Evolutionary conservation across 2,113 vertebrate species (phyloP).

Genomic region (Symphodus melops): DNA sequence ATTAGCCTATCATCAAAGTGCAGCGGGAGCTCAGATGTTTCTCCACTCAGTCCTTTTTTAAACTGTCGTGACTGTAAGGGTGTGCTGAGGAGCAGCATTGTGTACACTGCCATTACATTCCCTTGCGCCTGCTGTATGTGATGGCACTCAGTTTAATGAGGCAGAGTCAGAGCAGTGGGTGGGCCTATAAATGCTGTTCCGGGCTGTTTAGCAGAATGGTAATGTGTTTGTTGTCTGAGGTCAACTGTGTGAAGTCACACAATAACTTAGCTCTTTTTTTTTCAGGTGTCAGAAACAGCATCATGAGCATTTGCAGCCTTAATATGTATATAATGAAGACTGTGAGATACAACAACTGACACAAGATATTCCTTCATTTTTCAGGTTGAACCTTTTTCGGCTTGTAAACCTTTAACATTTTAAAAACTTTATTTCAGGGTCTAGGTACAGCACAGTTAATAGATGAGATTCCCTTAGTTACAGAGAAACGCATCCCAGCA

Average conservation of each 20-base stretch:
- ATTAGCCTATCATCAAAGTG: slow-evolving; percentile 9
- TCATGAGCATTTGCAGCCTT: background rate
- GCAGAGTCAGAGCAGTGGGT: background rate
- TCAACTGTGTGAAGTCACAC: slow-evolving; percentile 20
- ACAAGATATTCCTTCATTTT: too few species aligned
- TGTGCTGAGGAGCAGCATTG: slow-evolving; percentile 1
- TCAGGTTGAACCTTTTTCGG: too few species aligned
- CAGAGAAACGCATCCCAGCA: background rate
- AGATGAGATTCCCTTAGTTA: background rate
- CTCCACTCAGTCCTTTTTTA: background rate
- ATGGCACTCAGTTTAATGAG: slow-evolving; percentile 31
- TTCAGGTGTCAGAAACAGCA: background rate
- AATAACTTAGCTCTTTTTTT: slow-evolving; percentile 1
- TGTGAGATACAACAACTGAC: too few species aligned
- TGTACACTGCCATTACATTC: slow-evolving; percentile 8
- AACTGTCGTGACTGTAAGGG: slow-evolving; percentile 11
- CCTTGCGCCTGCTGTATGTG: background rate
- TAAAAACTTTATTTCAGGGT: too few species aligned
- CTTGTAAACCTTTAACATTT: too few species aligned
- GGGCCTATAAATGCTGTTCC: background rate
- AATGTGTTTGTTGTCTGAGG: slow-evolving; percentile 22
- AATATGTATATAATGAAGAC: background rate
- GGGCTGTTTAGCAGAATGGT: slow-evolving; percentile 13
- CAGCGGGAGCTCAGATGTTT: background rate
- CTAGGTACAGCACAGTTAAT: background rate